Evolutionary conservation across 2,113 vertebrate species (phyloP).

Genomic region (Brachyistius frenatus): DNA sequence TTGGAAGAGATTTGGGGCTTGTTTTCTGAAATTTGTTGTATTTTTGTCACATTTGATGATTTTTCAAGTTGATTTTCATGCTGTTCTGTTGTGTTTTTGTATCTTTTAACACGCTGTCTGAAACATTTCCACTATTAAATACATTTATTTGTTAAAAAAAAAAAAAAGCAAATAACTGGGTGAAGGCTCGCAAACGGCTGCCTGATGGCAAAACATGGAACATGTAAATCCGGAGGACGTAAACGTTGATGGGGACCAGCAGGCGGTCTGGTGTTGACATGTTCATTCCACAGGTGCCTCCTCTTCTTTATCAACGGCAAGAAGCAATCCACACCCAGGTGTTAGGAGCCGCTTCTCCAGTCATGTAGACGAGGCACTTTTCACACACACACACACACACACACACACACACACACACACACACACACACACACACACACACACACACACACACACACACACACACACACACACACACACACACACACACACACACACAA

Average conservation of each 20-base stretch:
- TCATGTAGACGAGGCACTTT: slow-evolving; percentile 43
- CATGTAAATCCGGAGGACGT: slow-evolving; percentile 15
- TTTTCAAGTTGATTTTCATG: slow-evolving; percentile 36
- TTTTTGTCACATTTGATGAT: slow-evolving; percentile 52
- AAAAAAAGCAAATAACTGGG: slow-evolving; percentile 40
- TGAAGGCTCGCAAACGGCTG: not conserved
- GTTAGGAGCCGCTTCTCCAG: slow-evolving; percentile 23
- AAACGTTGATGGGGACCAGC: slow-evolving; percentile 29
- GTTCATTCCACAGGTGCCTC: slow-evolving; percentile 70
- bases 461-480: slow-evolving; percentile 19
- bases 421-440: not conserved
- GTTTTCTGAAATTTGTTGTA: slow-evolving; percentile 30
- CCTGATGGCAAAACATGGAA: not conserved
- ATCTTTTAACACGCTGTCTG: slow-evolving; percentile 37
- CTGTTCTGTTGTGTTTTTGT: slow-evolving; percentile 19
- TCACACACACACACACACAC: slow-evolving; percentile 17
- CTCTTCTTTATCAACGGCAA: slow-evolving; percentile 23
- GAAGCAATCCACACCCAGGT: slow-evolving; percentile 13
- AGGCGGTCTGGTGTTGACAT: slow-evolving; percentile 33
- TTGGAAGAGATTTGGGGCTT: slow-evolving; percentile 25
- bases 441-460: not conserved
- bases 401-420: slow-evolving; percentile 8
- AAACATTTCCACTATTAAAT: slow-evolving; percentile 34
- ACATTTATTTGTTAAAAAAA: slow-evolving; percentile 9
- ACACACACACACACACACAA: slow-evolving; percentile 9